Evolutionary conservation across 2,888 invertebrate genomes (phyloP), one percentile per base, ranked within the genome.

Genomic region (Liopterus haemorrhoidalis): DNA sequence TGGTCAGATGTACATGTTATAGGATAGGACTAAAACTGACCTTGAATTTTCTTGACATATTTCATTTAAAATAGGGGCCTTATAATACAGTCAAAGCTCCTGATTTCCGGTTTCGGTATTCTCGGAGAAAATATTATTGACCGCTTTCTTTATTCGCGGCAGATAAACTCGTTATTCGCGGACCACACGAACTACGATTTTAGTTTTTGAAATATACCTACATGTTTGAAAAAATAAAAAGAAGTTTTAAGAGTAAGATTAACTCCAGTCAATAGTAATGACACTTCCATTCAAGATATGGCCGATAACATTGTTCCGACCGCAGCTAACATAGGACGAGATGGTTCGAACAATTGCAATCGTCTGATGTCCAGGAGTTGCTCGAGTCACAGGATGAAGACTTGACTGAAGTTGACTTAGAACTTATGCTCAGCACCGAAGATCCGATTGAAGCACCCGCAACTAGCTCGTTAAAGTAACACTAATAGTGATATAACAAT

Each of bases 321-420:
- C 31, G 54, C 54, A 35, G 56, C 49, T 54, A 54, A 49, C 50
- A 56, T 57, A 57, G 54, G 54, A 56, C 52, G 50, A 55, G 49
- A 55, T 56, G 54, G 51, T 54, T 53, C 40, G 49, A 52, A 54
- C 50, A 55, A 24, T 16, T 41, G 35, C 49, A 53, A 54, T 53
- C 52, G 49, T 56, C 50, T 53, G 51, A 54, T 30, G 48, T 56
- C 53, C 54, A 51, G 39, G 46, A 55, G 31, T 54, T 57, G 30
- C 49, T 55, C 41, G 52, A 54, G 50, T 50, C 48, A 45, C 49
- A 51, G 48, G 50, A 54, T 53, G 57, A 54, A 45, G 52, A 56
- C 39, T 60, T 55, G 52, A 54, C 55, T 52, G 53, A 58, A 58
- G 57, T 54, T 41, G 55, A 56, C 52, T 56, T 56, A 49, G 54